phyloP scores from a whole-genome alignment of 2,888 invertebrate species.

The Dioctria linearis region DNA sequence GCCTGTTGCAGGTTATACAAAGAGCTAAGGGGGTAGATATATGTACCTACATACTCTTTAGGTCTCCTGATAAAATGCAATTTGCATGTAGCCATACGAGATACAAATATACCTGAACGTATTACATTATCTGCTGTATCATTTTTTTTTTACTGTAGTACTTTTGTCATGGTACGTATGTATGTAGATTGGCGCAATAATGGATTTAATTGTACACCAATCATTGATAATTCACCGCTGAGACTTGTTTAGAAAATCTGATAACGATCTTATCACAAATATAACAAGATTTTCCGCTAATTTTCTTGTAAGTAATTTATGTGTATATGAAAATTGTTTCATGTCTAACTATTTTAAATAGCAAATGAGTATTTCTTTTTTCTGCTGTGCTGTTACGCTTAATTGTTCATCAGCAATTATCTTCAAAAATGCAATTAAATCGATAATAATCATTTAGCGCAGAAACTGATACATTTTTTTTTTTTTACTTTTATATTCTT shows the following conservation, averaged over 20 bases:
- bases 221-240: no score
- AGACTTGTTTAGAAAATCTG: no score
- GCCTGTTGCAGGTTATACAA: background rate
- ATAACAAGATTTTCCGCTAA: no score
- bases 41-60: no score
- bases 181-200: background rate
- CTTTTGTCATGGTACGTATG: constrained; percentile 5
- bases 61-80: constrained; percentile 1
- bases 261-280: no score
- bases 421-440: background rate
- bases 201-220: constrained; percentile 5
- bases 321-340: no score
- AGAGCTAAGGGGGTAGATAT: background rate
- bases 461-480: no score
- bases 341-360: no score
- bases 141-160: background rate
- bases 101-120: background rate
- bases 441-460: no score
- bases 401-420: constrained; percentile 20
- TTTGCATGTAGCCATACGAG: background rate
- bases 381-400: background rate
- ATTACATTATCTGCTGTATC: background rate
- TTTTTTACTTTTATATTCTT: no score
- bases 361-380: no score
- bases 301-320: no score